These are phyloP conservation scores for Cossypha dichroa DNA, from an alignment of 2,797 vertebrate genomes.

Conservation along the genomic window DNA sequence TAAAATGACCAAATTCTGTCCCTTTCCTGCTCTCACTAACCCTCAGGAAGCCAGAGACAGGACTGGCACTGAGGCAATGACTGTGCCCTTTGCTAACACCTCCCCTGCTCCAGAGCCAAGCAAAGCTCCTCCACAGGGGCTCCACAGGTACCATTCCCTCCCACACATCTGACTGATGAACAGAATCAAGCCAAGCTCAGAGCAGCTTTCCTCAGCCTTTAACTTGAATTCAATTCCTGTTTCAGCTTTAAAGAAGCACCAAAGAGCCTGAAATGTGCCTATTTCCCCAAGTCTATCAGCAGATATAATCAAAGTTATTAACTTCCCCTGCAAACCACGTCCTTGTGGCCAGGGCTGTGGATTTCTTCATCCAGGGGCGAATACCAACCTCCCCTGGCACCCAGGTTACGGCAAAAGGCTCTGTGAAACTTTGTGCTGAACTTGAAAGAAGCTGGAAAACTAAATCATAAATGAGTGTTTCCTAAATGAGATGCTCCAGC, in stretches of 20 bases:
- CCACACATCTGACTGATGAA: neutral
- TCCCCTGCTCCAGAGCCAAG: neutral
- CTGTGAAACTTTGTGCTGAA: neutral
- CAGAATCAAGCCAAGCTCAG: neutral
- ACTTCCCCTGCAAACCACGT: neutral
- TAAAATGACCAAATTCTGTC: neutral
- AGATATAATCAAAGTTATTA: neutral
- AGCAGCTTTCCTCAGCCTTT: neutral
- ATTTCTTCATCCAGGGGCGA: neutral
- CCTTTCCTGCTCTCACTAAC: neutral
- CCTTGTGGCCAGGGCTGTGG: rapidly evolving
- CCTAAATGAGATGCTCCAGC: neutral
- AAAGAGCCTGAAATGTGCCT: neutral
- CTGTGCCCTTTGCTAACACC: neutral
- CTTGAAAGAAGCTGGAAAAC: neutral
- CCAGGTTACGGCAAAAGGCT: neutral
- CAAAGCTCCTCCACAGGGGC: neutral
- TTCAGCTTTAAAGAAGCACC: neutral
- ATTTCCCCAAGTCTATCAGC: neutral
- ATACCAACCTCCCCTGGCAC: neutral
- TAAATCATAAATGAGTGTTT: neutral
- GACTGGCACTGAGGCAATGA: neutral
- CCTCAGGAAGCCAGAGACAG: neutral
- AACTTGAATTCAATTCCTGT: neutral
- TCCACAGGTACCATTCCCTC: neutral